Conservation (phyloP, 2,797 vertebrate genomes). For the Rhinophrynus dorsalis region DNA sequence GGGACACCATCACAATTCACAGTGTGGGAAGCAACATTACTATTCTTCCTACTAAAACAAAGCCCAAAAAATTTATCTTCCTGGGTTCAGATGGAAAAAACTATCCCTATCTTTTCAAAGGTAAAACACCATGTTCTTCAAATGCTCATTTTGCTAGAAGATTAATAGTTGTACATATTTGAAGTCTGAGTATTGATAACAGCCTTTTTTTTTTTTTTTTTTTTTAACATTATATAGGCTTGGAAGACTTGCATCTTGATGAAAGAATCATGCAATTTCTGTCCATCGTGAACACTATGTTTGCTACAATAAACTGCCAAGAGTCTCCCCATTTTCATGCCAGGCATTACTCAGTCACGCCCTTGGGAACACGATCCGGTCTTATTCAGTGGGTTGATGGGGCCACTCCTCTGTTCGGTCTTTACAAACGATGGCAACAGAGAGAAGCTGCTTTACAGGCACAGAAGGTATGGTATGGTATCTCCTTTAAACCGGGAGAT, state of each 20-base stretch:
- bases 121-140: too few species aligned
- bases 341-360: slow-evolving; percentile 94
- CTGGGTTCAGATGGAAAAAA: slow-evolving; percentile 92
- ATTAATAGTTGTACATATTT: too few species aligned
- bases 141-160: too few species aligned
- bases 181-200: too few species aligned
- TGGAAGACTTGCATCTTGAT: slow-evolving; percentile 95
- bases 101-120: slow-evolving; percentile 98
- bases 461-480: slow-evolving; percentile 85
- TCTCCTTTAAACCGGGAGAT: too few species aligned
- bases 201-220: not conserved
- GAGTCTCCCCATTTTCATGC: slow-evolving; percentile 93
- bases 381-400: slow-evolving; percentile 99
- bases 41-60: slow-evolving; percentile 97
- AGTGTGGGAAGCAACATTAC: slow-evolving; percentile 93
- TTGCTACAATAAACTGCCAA: slow-evolving; percentile 96
- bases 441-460: slow-evolving; percentile 89
- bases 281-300: slow-evolving; percentile 98
- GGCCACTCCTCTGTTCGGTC: slow-evolving; percentile 92
- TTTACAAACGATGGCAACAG: slow-evolving; percentile 98
- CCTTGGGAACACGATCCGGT: slow-evolving; percentile 90
- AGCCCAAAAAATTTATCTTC: slow-evolving; percentile 96
- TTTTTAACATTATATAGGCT: slow-evolving; percentile 68
- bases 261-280: slow-evolving; percentile 98
- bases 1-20: slow-evolving; percentile 91